These are phyloP conservation scores for Taxidea taxus DNA, from an alignment of 2,113 vertebrate species.

Conservation along the genomic window DNA sequence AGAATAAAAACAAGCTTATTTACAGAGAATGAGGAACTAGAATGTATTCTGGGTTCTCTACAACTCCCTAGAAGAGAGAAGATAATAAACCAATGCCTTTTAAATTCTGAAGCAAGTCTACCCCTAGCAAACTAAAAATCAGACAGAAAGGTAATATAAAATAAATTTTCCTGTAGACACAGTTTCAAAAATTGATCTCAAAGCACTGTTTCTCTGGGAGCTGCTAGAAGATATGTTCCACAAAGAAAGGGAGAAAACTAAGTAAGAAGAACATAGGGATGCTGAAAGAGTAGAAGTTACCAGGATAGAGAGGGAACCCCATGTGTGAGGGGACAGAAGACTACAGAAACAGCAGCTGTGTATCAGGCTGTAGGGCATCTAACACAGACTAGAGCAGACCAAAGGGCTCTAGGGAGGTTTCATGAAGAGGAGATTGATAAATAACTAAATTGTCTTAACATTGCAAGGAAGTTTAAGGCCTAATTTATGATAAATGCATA, in stretches of 20 bases:
- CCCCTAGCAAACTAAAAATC: not conserved
- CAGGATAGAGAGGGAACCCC: not conserved
- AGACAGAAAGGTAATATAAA: not conserved
- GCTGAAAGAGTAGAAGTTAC: not conserved
- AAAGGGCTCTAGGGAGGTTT: not conserved
- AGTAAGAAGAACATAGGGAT: not conserved
- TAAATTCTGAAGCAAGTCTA: not conserved
- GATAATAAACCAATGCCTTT: not conserved
- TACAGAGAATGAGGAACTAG: not conserved
- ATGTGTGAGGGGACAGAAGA: not conserved
- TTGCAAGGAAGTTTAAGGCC: too few relatives aligned
- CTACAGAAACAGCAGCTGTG: not conserved
- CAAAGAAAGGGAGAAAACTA: not conserved
- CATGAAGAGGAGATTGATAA: not conserved
- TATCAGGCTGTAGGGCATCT: too few relatives aligned
- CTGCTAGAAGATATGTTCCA: not conserved
- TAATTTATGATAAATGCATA: not conserved
- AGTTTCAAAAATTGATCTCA: not conserved
- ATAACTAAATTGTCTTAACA: not conserved
- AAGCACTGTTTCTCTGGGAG: not conserved
- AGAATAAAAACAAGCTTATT: not conserved
- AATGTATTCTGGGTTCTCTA: not conserved
- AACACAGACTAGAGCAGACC: not conserved
- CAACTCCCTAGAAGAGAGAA: not conserved
- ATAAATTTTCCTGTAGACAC: not conserved